Evolutionary conservation across 2,888 invertebrate genomes (phyloP).

Genomic region (Acholoe squamosa): DNA sequence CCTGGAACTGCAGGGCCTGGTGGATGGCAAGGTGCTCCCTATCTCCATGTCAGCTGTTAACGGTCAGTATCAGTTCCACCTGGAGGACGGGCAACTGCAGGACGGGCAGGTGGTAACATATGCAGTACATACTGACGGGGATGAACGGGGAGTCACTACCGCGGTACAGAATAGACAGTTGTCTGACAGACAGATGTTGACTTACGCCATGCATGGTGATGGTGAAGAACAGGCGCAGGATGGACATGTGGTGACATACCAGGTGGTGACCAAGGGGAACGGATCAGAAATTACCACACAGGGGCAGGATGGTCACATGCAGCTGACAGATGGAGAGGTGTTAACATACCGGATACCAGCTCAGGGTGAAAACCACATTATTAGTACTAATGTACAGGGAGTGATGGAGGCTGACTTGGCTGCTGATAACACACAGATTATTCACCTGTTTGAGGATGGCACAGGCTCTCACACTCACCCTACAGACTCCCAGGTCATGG

Average conservation of each 20-base stretch:
- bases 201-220: not conserved
- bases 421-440: not conserved
- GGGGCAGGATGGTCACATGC: no score
- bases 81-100: not conserved
- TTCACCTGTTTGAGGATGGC: not conserved
- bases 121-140: not conserved
- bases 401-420: not conserved
- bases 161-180: not conserved
- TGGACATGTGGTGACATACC: not conserved
- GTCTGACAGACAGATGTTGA: not conserved
- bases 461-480: not conserved
- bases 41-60: slow-evolving; percentile 27
- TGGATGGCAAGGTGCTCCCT: slow-evolving; percentile 20
- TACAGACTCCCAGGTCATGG: not conserved
- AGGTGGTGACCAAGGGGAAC: not conserved
- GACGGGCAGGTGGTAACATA: not conserved
- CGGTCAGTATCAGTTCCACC: slow-evolving; percentile 20
- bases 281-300: not conserved
- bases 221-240: not conserved
- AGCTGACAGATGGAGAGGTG: no score
- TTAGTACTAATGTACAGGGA: not conserved
- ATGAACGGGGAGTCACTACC: not conserved
- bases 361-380: no score
- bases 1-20: slow-evolving; percentile 26
- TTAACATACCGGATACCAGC: no score